Conservation (phyloP, 2,888 invertebrate species). For the Ormyrus labotus region DNA sequence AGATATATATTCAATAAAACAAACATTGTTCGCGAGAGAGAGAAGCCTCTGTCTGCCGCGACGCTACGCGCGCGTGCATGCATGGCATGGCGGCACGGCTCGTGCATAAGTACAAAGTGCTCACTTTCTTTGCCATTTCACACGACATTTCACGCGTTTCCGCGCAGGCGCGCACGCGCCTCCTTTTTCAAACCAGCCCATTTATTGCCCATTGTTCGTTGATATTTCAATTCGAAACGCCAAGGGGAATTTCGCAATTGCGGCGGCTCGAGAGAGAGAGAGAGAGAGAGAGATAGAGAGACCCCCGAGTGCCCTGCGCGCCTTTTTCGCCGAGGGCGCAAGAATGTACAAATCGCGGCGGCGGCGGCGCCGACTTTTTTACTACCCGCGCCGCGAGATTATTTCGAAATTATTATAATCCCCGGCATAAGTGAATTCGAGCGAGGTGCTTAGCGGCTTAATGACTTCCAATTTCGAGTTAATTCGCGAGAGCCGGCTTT, state of each 20-base stretch:
- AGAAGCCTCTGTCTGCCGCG: background rate
- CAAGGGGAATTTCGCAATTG: conserved; percentile 38
- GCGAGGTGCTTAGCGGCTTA: too few species aligned
- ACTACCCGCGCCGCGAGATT: too few species aligned
- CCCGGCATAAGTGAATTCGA: too few species aligned
- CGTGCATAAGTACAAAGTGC: conserved; percentile 43
- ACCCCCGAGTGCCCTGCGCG: too few species aligned
- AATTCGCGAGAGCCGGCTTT: background rate
- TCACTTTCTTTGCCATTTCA: conserved; percentile 50
- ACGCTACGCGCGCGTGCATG: conserved; percentile 3
- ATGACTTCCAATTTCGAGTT: too few species aligned
- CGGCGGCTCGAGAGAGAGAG: background rate
- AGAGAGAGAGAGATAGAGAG: too few species aligned
- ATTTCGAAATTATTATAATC: too few species aligned
- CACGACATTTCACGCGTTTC: conserved; percentile 52
- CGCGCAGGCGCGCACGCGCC: conserved; percentile 22
- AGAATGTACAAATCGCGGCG: too few species aligned
- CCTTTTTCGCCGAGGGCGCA: too few species aligned
- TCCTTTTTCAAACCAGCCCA: conserved; percentile 34
- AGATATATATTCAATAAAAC: conserved; percentile 31
- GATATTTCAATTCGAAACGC: conserved; percentile 55
- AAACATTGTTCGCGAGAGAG: conserved; percentile 39
- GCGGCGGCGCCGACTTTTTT: too few species aligned
- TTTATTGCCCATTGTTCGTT: conserved; percentile 56
- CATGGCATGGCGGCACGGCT: background rate